Evolutionary conservation across 2,797 vertebrate species (phyloP), one percentile per base, ranked within the genome.

Genomic region (Sebastolobus alascanus): DNA sequence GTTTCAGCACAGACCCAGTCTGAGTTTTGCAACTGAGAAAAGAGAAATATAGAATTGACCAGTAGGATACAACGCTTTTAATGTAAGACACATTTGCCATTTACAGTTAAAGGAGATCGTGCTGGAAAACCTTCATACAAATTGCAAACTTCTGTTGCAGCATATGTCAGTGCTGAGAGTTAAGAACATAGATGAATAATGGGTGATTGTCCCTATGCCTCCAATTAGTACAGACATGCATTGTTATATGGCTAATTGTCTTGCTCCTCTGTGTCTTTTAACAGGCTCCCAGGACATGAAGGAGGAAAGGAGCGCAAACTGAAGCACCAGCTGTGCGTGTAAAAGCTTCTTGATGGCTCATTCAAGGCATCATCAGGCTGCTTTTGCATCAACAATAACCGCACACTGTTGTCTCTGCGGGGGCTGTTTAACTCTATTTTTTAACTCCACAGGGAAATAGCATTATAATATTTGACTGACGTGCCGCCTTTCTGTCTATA

Each of bases 191-290:
- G 86, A 87, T 87, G 61, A 79, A 87, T 86, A 83, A 83, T 65
- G 65, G 65, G 78, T 79, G 68, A 6, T 66, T 80, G 68, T 94
- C 89, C 84, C 87, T 75, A 1, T 73, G 79, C 86, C 84, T 77
- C 91, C 83, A 93, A 94, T 94, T 94, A 94, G 80, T 72, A 43
- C 80, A 81, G 74, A 87, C 83, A 84, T 72, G 73, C 66, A 73
- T 87, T 93, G 87, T 90, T 89, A 84, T 84, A 72, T 33, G 25
- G 77, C 75, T 95, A 94, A 93, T 95, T 93, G 90, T 85, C 88
- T 83, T 67, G 87, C 73, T 91, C 85, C 89, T 91, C 78, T 88
- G 94, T 77, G 86, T 89, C 88, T 88, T 83, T 73, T 85, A 91
- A 83, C 75, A 63, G 8, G 64, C 73, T 93, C 91, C 84, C 87